These are phyloP conservation scores for Corythoichthys intestinalis DNA, from an alignment of 2,113 vertebrate genomes.

Conservation along the genomic window DNA sequence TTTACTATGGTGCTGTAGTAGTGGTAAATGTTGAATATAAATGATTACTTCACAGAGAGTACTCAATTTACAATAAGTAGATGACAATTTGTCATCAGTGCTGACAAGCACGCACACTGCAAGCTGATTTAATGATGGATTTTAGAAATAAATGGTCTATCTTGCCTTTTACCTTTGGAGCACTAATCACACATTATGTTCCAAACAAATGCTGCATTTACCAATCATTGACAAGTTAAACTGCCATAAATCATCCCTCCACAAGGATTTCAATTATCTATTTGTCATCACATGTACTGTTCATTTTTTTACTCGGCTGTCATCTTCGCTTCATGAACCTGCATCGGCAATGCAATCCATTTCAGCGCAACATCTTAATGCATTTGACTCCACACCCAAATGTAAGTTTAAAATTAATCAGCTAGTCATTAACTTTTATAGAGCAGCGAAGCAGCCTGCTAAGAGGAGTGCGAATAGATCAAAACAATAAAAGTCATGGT, in stretches of 20 bases:
- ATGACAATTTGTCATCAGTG: background rate
- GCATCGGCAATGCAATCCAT: background rate
- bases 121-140: constrained; percentile 3
- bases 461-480: background rate
- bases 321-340: background rate
- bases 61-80: background rate
- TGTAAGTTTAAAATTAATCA: background rate
- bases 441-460: background rate
- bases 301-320: background rate
- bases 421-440: background rate
- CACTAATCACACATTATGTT: background rate
- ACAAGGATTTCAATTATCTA: background rate
- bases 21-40: background rate
- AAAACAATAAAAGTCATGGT: background rate
- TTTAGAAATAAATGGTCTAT: constrained; percentile 7
- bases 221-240: background rate
- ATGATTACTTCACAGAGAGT: background rate
- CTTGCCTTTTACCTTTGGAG: constrained; percentile 1
- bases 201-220: background rate
- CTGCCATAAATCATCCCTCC: background rate
- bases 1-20: background rate
- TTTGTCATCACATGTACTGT: background rate
- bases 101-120: background rate
- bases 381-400: background rate
- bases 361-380: background rate